phyloP scores from a whole-genome alignment of 2,113 vertebrate genomes.

The Upupa epops region DNA sequence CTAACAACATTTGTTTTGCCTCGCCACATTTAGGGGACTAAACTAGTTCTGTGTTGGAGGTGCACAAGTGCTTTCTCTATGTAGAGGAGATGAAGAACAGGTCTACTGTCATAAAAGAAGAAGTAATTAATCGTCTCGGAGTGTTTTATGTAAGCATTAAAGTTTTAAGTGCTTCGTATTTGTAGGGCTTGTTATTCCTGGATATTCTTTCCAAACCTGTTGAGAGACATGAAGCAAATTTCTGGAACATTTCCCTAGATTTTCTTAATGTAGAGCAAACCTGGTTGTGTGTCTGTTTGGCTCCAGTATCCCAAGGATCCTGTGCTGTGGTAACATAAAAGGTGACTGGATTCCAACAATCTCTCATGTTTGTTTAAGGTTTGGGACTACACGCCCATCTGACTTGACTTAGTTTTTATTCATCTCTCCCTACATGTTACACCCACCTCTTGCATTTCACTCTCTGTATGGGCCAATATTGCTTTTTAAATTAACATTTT shows the following conservation, averaged over 20 bases:
- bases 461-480: not conserved
- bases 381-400: conserved; percentile 1
- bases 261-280: not conserved
- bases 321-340: not conserved
- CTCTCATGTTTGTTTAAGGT: not conserved
- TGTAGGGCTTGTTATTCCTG: conserved; percentile 45
- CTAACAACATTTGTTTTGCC: not conserved
- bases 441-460: not conserved
- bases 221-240: conserved; percentile 42
- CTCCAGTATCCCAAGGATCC: not conserved
- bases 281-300: not conserved
- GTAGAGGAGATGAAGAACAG: not conserved
- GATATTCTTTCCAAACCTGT: conserved; percentile 31
- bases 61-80: not conserved
- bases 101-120: not conserved
- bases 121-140: not conserved
- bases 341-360: not conserved
- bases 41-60: not conserved
- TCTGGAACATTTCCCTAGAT: conserved; percentile 26
- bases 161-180: not conserved
- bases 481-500: not conserved
- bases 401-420: not conserved
- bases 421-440: not conserved
- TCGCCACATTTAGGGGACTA: not conserved
- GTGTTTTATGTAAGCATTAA: conserved; percentile 24